Base-by-base conservation (phyloP, 1,140 invertebrate species). In the Platyscapa corneri region DNA sequence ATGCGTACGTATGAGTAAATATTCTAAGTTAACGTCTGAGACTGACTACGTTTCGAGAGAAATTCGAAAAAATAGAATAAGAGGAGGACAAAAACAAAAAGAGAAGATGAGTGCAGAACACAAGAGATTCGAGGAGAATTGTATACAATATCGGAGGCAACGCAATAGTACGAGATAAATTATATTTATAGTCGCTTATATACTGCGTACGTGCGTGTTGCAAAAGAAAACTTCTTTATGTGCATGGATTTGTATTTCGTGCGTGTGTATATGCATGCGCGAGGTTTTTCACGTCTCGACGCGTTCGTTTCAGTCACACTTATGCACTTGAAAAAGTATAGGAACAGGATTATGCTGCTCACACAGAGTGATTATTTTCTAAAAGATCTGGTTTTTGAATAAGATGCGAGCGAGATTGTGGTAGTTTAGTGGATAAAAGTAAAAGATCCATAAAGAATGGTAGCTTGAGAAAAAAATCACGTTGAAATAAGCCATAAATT, bases 141-240 rank as follows among this genome's bases (percentile, higher is more conserved):
- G 56, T 30, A 60, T 3, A 67, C 39, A 56, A 49, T 70, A 23
- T 34, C 27, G 32, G 49, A 81, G 78, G 82, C 76, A 81, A 77
- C 27, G 67, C 46, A 76, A 82, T 56, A 84, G 79, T 86, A 53
- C 46, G 70, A 77, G 64, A 87, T 87, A 87, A 87, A 87, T 87
- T 86, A 82, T 86, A 86, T 87, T 87, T 87, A 87, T 84, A 72
- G 72, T 18, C 20, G 65, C 39, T 79, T 84, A 56, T 67, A 82
- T 87, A 27, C 72, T 70, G 74, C 23, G 70, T 42, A 42, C 37
- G 60, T n/a, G 60, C 37, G 3, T 46, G n/a, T 77, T 42, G 30
- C 16, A 16, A 42, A 34, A 39, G 70, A 49, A 53, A 76, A 76
- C 14, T 86, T 27, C 75, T 42, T 46, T 83, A 77, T 53, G 56